Evolutionary conservation across 1,140 invertebrate species (phyloP), one percentile per base, ranked within the genome.

Genomic region (Heterodera carotae): DNA sequence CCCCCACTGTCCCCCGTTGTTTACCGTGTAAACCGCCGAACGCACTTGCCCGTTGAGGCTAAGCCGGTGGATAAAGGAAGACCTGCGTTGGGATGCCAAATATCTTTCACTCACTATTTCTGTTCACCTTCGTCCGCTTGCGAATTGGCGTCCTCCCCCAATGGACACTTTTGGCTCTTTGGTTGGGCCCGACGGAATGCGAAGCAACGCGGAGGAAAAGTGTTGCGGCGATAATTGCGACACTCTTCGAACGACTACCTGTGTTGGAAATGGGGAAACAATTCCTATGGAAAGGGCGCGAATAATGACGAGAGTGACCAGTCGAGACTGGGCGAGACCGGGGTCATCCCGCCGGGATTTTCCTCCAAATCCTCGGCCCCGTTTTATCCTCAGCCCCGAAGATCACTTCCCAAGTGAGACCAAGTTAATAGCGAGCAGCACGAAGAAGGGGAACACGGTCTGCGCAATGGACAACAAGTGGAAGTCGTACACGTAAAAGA

Each of bases 381-480:
- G n/a, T n/a, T n/a, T n/a, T n/a, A n/a, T n/a, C n/a, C n/a, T n/a
- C n/a, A n/a, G n/a, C n/a, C n/a, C n/a, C n/a, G n/a, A n/a, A n/a
- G n/a, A n/a, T n/a, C n/a, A n/a, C n/a, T n/a, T n/a, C n/a, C n/a
- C n/a, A n/a, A n/a, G n/a, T n/a, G n/a, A 60, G 29, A 85, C 85
- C 76, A 85, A 64, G 76, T 85, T 85, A 33, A 85, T 77, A 36
- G 77, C 74, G n/a, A 85, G 56, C 27, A 85, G 68, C 1, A 85
- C 67, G 67, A 85, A 62, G 69, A 85, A 85, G 43, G 84, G 84
- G 69, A 85, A 60, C 59, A 85, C 69, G 27, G 85, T 85, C 68
- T 85, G 84, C 33, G 81, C 79, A 71, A 85, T 82, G 2, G 83
- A 84, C 36, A 85, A 67, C 22, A 84, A 39, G 70, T 85, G 80